Base-by-base conservation (phyloP, 2,797 vertebrate species). In the Peromyscus melanophrys region DNA sequence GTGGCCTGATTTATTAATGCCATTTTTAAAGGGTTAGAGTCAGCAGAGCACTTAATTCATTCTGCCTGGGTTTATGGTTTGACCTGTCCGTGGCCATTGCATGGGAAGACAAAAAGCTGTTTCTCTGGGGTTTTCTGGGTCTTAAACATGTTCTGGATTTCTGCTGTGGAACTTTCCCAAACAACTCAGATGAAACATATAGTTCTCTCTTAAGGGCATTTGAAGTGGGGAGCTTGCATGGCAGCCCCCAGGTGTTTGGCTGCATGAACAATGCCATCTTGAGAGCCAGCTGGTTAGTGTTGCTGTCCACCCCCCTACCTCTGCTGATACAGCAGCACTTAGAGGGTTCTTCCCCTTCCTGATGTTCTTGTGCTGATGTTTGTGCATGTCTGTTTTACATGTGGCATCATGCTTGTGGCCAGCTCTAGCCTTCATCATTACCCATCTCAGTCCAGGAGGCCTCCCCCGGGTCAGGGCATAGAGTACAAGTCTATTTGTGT, bases 361-460 rank as follows among this genome's bases (percentile, higher is more conserved):
- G 16, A 13, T 6, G 0, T 84, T 63, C 59, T 77, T 10, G 7
- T 0, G 10, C 37, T 78, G 87, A 57, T 0, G 29, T 25, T 73
- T 61, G 9, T 29, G 19, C 25, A 34, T 1, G 6, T 21, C 40
- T 57, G 29, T 87, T n/a, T 13, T 31, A 77, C 10, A 1, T 14
- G 6, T 8, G 61, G 61, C 11, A 0, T 46, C 5, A 0, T 49
- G 37, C 31, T 63, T 2, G 0, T 34, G 1, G 31, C 34, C 12
- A 49, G 37, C 67, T 4, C 1, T 16, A 37, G n/a, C 61, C 17
- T 23, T 46, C 9, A 1, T 13, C 4, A 0, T 75, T 40, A 13
- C 9, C 3, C 21, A 16, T 6, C 13, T 23, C 1, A 0, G 75
- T 61, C 55, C 29, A 11, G 1, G 67, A 4, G 31, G 14, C 3